Evolutionary conservation across 2,113 vertebrate species (phyloP), one percentile per base, ranked within the genome.

Genomic region (Calonectris borealis): DNA sequence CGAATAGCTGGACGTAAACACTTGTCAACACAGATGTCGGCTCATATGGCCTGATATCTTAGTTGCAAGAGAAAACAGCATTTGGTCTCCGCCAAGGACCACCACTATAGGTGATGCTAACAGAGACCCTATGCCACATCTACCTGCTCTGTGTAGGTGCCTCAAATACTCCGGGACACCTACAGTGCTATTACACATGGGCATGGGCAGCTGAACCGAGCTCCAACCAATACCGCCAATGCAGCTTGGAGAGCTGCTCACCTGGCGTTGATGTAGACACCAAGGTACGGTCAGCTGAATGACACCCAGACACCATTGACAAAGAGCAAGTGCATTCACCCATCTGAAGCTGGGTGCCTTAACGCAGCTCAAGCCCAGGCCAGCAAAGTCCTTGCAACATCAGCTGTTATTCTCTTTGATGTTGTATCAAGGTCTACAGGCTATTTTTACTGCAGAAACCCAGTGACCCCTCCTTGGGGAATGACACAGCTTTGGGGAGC

Each of bases 401-500:
- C 62, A 38, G 32, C 34, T 80, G 14, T 16, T 58, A 5, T 44
- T 65, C 70, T 31, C 52, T 66, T 52, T 27, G 27, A 16, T 81
- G 69, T 38, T 25, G 7, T 40, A 58, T 55, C 83, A 32, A 84
- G 73, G 49, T 72, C 65, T 76, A 27, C 7, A 31, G 27, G 57
- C 8, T 38, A 36, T 46, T 84, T 76, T 76, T 46, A 29, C 54
- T 48, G 36, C 6, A 1, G 54, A 73, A 73, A 44, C 38, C 9
- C n/a, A 34, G 25, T 0, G 1, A 27, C 1, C 1, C 0, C 3
- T 69, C 73, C 65, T 8, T 6, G 16, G 31, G 66, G 40, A 80
- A 13, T 13, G 52, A 62, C 32, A 32, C 32, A 85, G 44, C 52
- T 27, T 20, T 29, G 17, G 27, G 84, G 32, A 64, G 21, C 11